Base-by-base conservation (phyloP, 2,113 vertebrate species). In the Micronycteris hirsuta region DNA sequence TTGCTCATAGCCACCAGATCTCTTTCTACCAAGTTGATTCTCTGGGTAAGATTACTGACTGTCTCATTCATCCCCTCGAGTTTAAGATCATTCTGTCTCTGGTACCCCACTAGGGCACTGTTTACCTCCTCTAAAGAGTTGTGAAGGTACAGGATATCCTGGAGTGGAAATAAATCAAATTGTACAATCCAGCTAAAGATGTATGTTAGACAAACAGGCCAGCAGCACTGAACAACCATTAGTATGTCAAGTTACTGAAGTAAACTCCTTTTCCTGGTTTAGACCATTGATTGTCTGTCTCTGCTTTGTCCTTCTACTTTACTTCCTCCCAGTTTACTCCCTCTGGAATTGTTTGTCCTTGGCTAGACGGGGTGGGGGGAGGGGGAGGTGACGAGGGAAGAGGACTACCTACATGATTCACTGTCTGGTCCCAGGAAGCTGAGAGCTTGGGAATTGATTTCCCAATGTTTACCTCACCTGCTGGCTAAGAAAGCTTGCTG, bases 111-210 rank as follows among this genome's bases (percentile, higher is more conserved):
- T 33, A 97, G 65, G 54, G 97, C 96, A 85, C 96, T 97, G 95
- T 98, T 99, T 82, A 98, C 94, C 67, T 98, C 98, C n/a, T 98
- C 98, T 97, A 99, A 86, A 94, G 97, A 97, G 97, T 96, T 97
- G 33, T 88, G 97, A 87, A 99, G 96, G 47, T 89, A 96, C 94
- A 98, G 97, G 93, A 98, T 97, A 93, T 98, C 98, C 99, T 98
- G 97, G 97, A 98, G 98, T 52, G 92, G 20, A 97, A 98, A 96
- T 91, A 96, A 96, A 96, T 74, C 9, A 95, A 58, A 74, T 58
- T 96, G 65, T 83, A 70, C 81, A 93, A 94, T 54, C 73, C 65
- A 87, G 6, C 14, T 11, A 38, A 43, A 92, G 74, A 96, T 6
- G 28, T 20, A 45, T 41, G 67, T 56, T 52, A 74, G 80, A 71